Percentiles rank a stretch among this genome's conserved stretches.
Evolutionary conservation across 2,113 vertebrate species (phyloP).

Genomic region (Carlito syrichta): DNA sequence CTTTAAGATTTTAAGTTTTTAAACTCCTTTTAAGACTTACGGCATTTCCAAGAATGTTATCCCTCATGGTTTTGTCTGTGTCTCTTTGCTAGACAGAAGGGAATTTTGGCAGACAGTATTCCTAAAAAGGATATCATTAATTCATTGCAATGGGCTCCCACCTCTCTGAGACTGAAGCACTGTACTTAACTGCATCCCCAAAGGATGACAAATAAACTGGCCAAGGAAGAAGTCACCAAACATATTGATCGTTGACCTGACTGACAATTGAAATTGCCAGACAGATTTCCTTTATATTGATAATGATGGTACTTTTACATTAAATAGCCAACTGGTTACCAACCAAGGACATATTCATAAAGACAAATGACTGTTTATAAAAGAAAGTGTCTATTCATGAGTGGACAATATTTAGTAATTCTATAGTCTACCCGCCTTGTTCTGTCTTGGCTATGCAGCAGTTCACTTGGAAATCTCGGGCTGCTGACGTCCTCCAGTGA

Average conservation of each 20-base stretch:
- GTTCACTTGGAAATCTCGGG: not conserved
- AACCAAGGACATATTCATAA: not conserved
- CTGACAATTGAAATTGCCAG: not conserved
- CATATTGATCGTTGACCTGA: not conserved
- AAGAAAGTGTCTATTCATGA: not conserved
- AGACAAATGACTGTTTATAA: conserved; percentile 27
- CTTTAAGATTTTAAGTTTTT: conserved; percentile 44
- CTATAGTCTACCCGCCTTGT: not conserved
- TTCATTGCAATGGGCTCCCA: conserved; percentile 8
- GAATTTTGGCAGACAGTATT: conserved; percentile 31
- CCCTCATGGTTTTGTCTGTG: conserved; percentile 7
- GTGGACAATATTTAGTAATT: not conserved
- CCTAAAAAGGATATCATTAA: conserved; percentile 52
- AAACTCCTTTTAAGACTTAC: conserved; percentile 48
- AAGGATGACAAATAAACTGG: not conserved
- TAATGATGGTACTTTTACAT: not conserved
- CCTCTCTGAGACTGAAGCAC: not conserved
- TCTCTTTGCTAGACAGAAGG: conserved; percentile 22
- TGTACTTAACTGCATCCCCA: not conserved
- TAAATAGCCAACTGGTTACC: not conserved
- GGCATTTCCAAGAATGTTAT: conserved; percentile 26
- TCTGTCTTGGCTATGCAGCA: not conserved
- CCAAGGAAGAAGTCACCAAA: not conserved
- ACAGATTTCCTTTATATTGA: conserved; percentile 49
- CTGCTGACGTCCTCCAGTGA: no score